Percentiles rank a stretch among this genome's conserved stretches.
Conservation (phyloP, 2,888 invertebrate genomes). For the Lithosia quadra region DNA sequence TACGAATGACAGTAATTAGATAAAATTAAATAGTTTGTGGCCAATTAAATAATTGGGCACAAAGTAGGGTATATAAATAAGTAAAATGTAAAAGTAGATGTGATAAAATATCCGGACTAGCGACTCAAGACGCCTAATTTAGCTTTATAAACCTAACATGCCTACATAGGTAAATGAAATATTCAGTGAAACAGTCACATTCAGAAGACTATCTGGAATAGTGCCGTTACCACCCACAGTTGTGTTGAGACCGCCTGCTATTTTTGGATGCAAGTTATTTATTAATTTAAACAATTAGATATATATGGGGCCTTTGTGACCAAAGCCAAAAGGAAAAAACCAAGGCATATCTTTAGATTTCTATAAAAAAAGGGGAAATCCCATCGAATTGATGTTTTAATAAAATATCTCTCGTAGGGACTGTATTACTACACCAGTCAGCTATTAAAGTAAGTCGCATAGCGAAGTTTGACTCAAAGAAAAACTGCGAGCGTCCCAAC, state of each 20-base stretch:
- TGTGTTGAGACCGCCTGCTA: background rate
- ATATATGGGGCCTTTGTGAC: too few species aligned
- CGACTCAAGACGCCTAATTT: too few species aligned
- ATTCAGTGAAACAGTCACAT: background rate
- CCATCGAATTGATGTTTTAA: constrained; percentile 27
- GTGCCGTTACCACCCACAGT: background rate
- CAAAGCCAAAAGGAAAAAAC: background rate
- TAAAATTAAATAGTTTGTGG: too few species aligned
- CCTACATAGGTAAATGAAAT: background rate
- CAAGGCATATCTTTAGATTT: background rate
- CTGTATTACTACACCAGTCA: constrained; percentile 10
- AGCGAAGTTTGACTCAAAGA: constrained; percentile 20
- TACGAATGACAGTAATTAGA: too few species aligned
- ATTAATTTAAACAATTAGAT: background rate
- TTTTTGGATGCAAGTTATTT: background rate
- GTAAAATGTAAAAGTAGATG: too few species aligned
- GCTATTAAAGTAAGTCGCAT: constrained; percentile 13
- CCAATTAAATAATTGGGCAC: too few species aligned
- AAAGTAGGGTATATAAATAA: too few species aligned
- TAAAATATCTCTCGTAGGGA: constrained; percentile 19
- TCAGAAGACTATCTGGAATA: background rate
- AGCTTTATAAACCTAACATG: too few species aligned
- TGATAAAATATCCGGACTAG: too few species aligned
- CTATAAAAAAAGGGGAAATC: background rate
- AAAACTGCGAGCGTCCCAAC: constrained; percentile 29